Percentiles rank a stretch among this genome's conserved stretches.
These are phyloP conservation scores for Maconellicoccus hirsutus DNA, from an alignment of 1,140 invertebrate genomes.

Conservation along the genomic window DNA sequence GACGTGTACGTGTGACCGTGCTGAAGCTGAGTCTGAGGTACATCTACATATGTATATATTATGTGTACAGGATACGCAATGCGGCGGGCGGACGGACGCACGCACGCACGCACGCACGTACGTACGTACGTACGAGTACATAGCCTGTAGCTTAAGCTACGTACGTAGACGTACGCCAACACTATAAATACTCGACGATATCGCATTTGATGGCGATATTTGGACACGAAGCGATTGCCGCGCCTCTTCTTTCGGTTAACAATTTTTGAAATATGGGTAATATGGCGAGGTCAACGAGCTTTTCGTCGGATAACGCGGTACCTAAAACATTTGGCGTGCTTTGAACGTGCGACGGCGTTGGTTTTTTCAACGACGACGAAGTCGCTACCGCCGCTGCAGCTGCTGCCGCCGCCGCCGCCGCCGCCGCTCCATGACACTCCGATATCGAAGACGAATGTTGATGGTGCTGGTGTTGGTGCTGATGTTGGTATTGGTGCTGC, in stretches of 20 bases:
- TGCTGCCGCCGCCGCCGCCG: conserved; percentile 27
- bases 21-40: too few species aligned
- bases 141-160: too few species aligned
- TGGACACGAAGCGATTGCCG: conserved; percentile 76
- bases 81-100: too few species aligned
- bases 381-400: conserved; percentile 27
- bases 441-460: conserved; percentile 28
- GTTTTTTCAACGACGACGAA: conserved; percentile 28
- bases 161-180: too few species aligned
- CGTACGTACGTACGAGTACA: too few species aligned
- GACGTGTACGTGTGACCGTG: too few species aligned
- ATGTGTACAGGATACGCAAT: too few species aligned
- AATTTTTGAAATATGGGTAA: conserved; percentile 83
- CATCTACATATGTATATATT: too few species aligned
- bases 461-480: conserved; percentile 31
- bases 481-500: conserved; percentile 28
- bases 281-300: conserved; percentile 67
- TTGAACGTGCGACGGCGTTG: conserved; percentile 40
- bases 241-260: conserved; percentile 61
- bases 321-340: conserved; percentile 43
- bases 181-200: conserved; percentile 80
- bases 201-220: conserved; percentile 93
- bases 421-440: conserved; percentile 25
- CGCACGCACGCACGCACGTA: too few species aligned
- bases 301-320: conserved; percentile 64